phyloP scores from a whole-genome alignment of 2,113 vertebrate species.

The Nettapus auritus region DNA sequence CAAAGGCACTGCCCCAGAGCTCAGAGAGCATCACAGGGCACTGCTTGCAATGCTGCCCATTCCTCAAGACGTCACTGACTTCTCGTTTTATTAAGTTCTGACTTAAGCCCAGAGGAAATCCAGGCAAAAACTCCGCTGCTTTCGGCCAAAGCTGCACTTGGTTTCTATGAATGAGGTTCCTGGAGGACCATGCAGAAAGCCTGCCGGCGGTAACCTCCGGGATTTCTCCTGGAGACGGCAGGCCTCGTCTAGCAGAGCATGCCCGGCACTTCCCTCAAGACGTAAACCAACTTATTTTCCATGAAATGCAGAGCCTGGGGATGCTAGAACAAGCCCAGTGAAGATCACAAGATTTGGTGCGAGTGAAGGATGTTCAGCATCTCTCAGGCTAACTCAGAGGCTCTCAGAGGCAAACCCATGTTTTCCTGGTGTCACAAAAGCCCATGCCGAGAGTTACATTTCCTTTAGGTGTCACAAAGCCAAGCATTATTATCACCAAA shows the following conservation, averaged over 20 bases:
- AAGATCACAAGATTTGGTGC: background rate
- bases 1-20: background rate
- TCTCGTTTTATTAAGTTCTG: background rate
- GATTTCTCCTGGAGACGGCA: background rate
- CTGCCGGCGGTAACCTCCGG: background rate
- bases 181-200: background rate
- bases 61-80: background rate
- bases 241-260: background rate
- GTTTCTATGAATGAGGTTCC: background rate
- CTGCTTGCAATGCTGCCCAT: background rate
- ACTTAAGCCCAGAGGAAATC: background rate
- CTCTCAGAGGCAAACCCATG: background rate
- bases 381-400: background rate
- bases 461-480: background rate
- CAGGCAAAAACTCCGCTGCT: background rate
- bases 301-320: background rate
- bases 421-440: background rate
- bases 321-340: background rate
- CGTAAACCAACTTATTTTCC: background rate
- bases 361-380: background rate
- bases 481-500: background rate
- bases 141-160: background rate
- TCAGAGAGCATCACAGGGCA: fast-evolving
- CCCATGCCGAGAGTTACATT: background rate
- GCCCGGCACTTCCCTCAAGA: background rate